A percentile compares a stretch with the other conserved stretches of the same genome.
Conservation (phyloP, 2,113 vertebrate species). For the Mastomys coucha region DNA sequence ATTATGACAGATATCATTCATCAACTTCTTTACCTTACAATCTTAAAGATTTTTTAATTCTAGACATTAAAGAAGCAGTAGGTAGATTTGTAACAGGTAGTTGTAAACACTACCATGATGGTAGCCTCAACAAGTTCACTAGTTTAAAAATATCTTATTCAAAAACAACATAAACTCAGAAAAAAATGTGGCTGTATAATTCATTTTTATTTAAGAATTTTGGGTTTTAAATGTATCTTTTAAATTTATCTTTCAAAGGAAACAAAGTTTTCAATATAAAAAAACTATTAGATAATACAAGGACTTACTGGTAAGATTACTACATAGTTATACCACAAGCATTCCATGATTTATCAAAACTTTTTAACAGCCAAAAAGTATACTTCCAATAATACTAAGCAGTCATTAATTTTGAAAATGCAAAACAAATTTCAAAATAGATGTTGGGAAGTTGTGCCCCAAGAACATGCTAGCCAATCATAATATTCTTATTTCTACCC, state of each 20-base stretch:
- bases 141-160: constrained; percentile 25
- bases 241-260: constrained; percentile 29
- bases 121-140: not conserved
- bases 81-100: not conserved
- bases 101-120: not conserved
- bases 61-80: constrained; percentile 3
- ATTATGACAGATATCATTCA: not conserved
- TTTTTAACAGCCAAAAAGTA: not conserved
- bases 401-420: constrained; percentile 22
- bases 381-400: not conserved
- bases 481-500: constrained; percentile 33
- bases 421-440: constrained; percentile 21
- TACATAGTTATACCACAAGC: not conserved
- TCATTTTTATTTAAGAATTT: constrained; percentile 44
- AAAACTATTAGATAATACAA: not conserved
- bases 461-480: constrained; percentile 13
- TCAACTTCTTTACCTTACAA: constrained; percentile 18
- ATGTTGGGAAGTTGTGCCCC: not conserved
- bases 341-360: constrained; percentile 30
- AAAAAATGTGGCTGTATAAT: not conserved
- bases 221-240: not conserved
- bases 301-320: not conserved
- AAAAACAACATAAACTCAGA: constrained; percentile 6
- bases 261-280: not conserved
- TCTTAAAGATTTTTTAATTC: not conserved